Evolutionary conservation across 2,888 invertebrate genomes (phyloP).

Genomic region (Volucella inflata): DNA sequence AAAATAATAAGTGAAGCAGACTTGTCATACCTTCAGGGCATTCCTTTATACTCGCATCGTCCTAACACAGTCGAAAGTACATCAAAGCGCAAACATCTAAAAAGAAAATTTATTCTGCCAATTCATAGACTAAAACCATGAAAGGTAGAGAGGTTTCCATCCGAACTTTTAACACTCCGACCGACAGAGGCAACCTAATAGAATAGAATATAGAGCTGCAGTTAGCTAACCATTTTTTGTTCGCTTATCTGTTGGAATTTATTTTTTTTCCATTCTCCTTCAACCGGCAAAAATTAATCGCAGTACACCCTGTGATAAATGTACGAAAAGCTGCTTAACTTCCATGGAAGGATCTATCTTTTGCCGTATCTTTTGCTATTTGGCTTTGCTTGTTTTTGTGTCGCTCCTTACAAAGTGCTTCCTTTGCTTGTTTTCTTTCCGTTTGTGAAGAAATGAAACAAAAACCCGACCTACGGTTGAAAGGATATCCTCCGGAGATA

Average conservation of each 20-base stretch:
- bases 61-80: constrained; percentile 26
- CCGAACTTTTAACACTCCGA: constrained; percentile 53
- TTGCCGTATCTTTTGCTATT: neutral
- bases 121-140: constrained; percentile 44
- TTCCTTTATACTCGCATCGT: constrained; percentile 50
- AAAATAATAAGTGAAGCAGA: constrained; percentile 65
- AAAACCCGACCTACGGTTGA: constrained; percentile 21
- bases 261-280: constrained; percentile 38
- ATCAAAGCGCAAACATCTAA: constrained; percentile 54
- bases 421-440: constrained; percentile 18
- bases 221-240: constrained; percentile 42
- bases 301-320: constrained; percentile 63
- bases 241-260: constrained; percentile 63
- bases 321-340: constrained; percentile 71
- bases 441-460: constrained; percentile 30
- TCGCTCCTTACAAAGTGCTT: constrained; percentile 59
- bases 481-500: constrained; percentile 74
- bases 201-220: constrained; percentile 55
- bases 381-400: constrained; percentile 48
- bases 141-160: constrained; percentile 19
- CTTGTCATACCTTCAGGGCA: constrained; percentile 58
- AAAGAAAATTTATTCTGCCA: constrained; percentile 30
- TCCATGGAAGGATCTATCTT: constrained; percentile 51
- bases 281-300: constrained; percentile 72
- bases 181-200: constrained; percentile 50